These are phyloP conservation scores for Plecotus auritus DNA, from an alignment of 2,113 vertebrate species.

Conservation along the genomic window DNA sequence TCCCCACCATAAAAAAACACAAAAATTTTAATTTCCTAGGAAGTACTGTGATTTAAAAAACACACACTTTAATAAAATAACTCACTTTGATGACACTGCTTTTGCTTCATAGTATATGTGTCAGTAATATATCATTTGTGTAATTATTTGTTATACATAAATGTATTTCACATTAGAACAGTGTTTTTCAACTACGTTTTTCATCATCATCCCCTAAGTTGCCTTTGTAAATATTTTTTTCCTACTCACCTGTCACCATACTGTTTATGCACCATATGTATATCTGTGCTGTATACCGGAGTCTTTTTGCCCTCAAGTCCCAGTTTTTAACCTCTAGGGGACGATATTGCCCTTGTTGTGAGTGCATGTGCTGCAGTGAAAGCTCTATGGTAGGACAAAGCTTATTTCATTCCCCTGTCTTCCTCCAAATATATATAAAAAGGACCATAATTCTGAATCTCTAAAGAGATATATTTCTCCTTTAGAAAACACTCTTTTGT, in stretches of 20 bases:
- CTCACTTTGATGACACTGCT: neutral
- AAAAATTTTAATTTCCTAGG: too few species aligned
- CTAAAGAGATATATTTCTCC: neutral
- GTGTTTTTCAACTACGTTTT: neutral
- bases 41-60: too few species aligned
- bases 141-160: neutral
- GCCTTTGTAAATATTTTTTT: neutral
- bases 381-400: neutral
- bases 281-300: neutral
- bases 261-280: neutral
- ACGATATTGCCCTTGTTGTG: fast-evolving
- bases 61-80: neutral
- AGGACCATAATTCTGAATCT: neutral
- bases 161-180: neutral
- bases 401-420: neutral
- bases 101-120: neutral
- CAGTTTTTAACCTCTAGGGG: neutral
- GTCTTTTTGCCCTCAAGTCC: neutral
- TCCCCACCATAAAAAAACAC: too few species aligned
- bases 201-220: neutral
- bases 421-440: neutral
- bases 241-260: neutral
- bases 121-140: neutral
- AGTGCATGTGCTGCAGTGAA: fast-evolving
- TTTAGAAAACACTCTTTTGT: neutral